Evolutionary conservation across 30 jellyfish, hydroid and myxozoan species (phyloP), one percentile per base, ranked within the genome.

Genomic region (Cassiopea andromeda): DNA sequence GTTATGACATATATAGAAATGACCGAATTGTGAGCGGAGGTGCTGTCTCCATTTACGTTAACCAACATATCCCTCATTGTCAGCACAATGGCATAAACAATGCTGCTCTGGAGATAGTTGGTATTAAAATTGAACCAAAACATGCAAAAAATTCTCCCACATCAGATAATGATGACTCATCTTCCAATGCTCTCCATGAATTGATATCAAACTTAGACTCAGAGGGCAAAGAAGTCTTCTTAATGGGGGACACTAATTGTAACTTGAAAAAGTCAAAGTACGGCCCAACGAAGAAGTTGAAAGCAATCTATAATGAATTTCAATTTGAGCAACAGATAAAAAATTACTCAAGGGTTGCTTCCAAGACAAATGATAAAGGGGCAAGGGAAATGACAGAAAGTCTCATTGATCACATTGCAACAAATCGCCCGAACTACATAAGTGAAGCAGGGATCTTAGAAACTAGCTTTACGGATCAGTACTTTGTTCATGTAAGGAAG

Each of bases 171-270:
- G 91, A 82, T 38, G n/a, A 81, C 15, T 48, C 8, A 61, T 61
- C 81, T 8, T 81, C 17, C 69, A n/a, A 81, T 61, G 90, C 90
- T 48, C 90, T 67, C 72, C 2, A 64, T 44, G 50, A 81, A 44
- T 68, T 81, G 71, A 64, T 81, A 2, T 81, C 90, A 67, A 81
- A 81, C 44, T 44, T 18, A 45, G 90, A 81, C 68, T 46, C 81
- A 46, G 90, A 81, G 82, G 81, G 81, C 38, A 81, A 81, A 66
- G 70, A 81, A 45, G 64, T 81, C 44, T 60, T 61, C 72, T 45
- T 81, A 72, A 81, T 81, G 81, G 82, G 90, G 45, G 90, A 81
- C 82, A 81, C 90, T 46, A 66, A 81, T 46, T 81, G 90, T 47
- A 70, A 67, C 70, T 18, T 81, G 46, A 81, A 48, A 70, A 83